Percentiles rank a stretch among this genome's conserved stretches.
phyloP scores from a whole-genome alignment of 2,888 invertebrate genomes.

The Drosophila pegasa region DNA sequence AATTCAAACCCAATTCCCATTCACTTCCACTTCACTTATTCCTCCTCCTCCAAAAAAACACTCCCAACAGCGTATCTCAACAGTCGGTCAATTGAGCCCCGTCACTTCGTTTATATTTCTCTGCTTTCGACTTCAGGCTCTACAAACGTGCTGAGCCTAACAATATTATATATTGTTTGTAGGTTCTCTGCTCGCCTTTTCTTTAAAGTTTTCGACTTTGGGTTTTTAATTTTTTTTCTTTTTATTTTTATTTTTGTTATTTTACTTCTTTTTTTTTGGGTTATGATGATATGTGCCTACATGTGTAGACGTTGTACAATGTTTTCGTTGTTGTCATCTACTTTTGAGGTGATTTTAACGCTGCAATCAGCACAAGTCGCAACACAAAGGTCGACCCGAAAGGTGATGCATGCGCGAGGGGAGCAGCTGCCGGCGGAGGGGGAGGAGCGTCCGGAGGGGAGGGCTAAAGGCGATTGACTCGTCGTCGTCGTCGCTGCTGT shows the following conservation, averaged over 20 bases:
- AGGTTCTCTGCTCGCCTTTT: conserved; percentile 36
- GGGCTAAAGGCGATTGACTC: conserved; percentile 14
- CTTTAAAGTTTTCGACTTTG: conserved; percentile 18
- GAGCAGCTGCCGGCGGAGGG: neutral
- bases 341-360: conserved; percentile 59
- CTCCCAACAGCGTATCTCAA: neutral
- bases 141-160: conserved; percentile 76
- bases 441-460: neutral
- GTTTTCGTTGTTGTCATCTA: conserved; percentile 49
- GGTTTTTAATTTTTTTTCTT: conserved; percentile 4
- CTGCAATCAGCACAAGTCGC: conserved; percentile 78
- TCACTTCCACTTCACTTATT: neutral
- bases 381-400: conserved; percentile 63
- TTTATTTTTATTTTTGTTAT: neutral
- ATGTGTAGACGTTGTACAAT: conserved; percentile 72
- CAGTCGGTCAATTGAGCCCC: neutral
- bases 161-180: conserved; percentile 55
- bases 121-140: conserved; percentile 1
- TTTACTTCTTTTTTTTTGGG: conserved; percentile 29
- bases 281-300: conserved; percentile 62
- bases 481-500: conserved; percentile 15
- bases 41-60: no score
- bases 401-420: conserved; percentile 36
- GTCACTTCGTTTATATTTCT: neutral
- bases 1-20: neutral